Base-by-base conservation (phyloP, 1,140 invertebrate species). In the Diachasmimorpha longicaudata region DNA sequence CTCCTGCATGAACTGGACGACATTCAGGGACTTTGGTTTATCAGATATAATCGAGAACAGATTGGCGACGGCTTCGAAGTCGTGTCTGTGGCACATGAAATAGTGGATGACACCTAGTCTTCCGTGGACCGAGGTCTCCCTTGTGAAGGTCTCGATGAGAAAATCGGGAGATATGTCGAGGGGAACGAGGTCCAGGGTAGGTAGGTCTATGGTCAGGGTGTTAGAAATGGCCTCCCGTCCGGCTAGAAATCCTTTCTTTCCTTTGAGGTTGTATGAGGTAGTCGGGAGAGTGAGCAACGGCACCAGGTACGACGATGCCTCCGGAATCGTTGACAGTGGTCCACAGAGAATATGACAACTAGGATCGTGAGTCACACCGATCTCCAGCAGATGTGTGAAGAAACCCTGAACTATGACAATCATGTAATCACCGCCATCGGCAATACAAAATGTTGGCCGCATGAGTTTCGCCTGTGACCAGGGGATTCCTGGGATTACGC, bases 301-400 rank as follows among this genome's bases (percentile, higher is more conserved):
- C 10, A 93, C 91, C 6, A 94, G 85, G 79, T 92, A 92, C 0
- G 91, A 92, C n/a, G 92, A 89, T 52, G 91, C 88, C 14, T 85
- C 68, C 63, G 92, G 86, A 10, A 91, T 89, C 21, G 89, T 89
- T 21, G 89, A 86, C 6, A 92, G 88, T 19, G 92, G 89, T 0
- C 90, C 90, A 72, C 93, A 91, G 0, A 94, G 90, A 75, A 96
- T 92, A 78, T 96, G 95, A 81, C 94, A 95, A 75, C 92, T 93
- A 0, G 95, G 95, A 84, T 95, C 94, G 81, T 96, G 95, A 70
- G 91, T 91, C 4, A 93, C 85, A 16, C 94, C 95, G 75, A 96
- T 93, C 85, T 96, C 95, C 48, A 96, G 86, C 13, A 96, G 84
- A 83, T 96, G 95, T 0, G 93, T 93, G 85, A 95, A 96, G 4